A percentile compares a stretch with the other conserved stretches of the same genome.
These are phyloP conservation scores for Carassius carassius DNA, from an alignment of 2,113 vertebrate species.

Conservation along the genomic window DNA sequence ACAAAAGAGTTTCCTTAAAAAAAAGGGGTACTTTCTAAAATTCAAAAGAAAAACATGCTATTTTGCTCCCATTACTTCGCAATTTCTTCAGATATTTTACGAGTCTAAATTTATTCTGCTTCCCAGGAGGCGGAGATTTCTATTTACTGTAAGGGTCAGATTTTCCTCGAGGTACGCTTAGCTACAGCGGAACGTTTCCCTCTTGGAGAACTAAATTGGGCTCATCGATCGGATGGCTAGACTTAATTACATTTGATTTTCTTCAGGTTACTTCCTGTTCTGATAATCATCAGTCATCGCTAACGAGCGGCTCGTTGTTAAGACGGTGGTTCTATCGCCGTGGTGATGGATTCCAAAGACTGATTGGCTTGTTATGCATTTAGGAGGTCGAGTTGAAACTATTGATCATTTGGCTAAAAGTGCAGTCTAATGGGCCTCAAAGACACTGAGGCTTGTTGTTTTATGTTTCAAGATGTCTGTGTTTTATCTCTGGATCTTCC, in stretches of 20 bases:
- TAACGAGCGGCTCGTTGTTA: constrained; percentile 4
- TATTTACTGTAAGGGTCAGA: neutral
- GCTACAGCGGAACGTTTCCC: constrained; percentile 38
- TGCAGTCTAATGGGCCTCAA: neutral
- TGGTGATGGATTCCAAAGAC: constrained; percentile 39
- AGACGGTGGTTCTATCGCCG: neutral
- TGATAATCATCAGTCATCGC: constrained; percentile 43
- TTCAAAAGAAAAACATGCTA: neutral
- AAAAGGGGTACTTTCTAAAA: neutral
- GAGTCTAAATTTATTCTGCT: neutral
- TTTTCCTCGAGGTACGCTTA: neutral
- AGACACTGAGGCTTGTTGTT: neutral
- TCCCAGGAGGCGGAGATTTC: neutral
- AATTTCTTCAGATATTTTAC: neutral
- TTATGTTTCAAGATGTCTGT: neutral
- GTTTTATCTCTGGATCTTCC: neutral
- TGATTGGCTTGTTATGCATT: constrained; percentile 29
- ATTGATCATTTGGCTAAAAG: constrained; percentile 17
- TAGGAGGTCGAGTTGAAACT: constrained; percentile 9
- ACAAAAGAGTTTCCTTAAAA: neutral
- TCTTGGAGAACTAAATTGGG: constrained; percentile 26
- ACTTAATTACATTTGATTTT: constrained; percentile 57
- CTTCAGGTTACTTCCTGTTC: constrained; percentile 31
- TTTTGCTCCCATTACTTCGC: neutral
- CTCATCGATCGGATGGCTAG: constrained; percentile 50